Conservation (phyloP, 2,888 invertebrate species). For the Rhingia rostrata region DNA sequence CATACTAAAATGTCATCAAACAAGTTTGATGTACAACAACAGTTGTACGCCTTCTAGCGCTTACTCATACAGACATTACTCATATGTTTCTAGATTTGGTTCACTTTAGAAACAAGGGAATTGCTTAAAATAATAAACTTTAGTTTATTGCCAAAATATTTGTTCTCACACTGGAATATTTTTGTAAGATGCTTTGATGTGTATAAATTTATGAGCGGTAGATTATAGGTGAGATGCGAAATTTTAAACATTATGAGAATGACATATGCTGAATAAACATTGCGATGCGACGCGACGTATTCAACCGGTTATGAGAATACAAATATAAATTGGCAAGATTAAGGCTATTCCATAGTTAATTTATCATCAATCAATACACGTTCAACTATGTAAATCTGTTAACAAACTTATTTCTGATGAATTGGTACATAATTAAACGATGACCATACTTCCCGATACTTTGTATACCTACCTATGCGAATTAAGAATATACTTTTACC, state of each 20-base stretch:
- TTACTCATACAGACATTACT: slow-evolving; percentile 23
- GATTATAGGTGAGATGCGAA: background rate
- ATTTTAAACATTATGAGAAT: background rate
- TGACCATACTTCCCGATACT: background rate
- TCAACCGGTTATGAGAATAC: slow-evolving; percentile 10
- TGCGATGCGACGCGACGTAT: no score
- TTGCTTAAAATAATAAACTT: slow-evolving; percentile 8
- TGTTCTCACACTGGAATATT: background rate
- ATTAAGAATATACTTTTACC: no score
- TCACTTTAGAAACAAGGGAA: background rate
- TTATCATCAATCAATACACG: slow-evolving; percentile 27
- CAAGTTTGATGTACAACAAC: slow-evolving; percentile 29
- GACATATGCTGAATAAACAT: background rate
- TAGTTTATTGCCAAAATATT: background rate
- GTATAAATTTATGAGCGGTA: background rate
- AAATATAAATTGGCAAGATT: background rate
- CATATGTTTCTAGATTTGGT: slow-evolving; percentile 13
- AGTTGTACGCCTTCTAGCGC: slow-evolving; percentile 24
- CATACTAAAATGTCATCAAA: slow-evolving; percentile 26
- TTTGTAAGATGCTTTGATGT: background rate
- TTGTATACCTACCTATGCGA: no score
- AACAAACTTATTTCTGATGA: background rate
- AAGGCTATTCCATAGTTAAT: background rate
- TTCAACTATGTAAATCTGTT: background rate
- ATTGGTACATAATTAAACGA: background rate